Evolutionary conservation across 92 coral and sea anemone genomes (phyloP), one percentile per base, ranked within the genome.

Genomic region (Epizoanthus ramosus): DNA sequence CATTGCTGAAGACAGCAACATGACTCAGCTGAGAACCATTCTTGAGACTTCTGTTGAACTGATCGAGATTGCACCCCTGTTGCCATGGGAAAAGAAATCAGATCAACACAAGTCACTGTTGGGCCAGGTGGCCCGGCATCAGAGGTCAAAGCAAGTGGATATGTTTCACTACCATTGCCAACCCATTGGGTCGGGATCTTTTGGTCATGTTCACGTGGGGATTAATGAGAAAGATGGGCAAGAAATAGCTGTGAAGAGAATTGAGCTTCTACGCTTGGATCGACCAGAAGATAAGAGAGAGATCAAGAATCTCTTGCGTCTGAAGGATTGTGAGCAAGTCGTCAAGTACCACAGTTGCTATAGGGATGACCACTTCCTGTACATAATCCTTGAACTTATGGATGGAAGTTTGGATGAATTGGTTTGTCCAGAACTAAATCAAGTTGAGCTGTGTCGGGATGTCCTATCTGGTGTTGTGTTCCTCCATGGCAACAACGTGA

Each of bases 361-460:
- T 58, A 45, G 61, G 1, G 74, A 84, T 0, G 22, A 14, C 0
- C 8, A 74, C 63, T 74, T 84, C 60, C 31, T 9, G 7, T 84
- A 24, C 64, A n/a, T 84, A 8, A 63, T 73, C 19, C 61, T 74
- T 33, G 87, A 84, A 18, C 22, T 74, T 33, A 84, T 84, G 87
- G 87, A 84, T 22, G 87, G 87, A 39, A 59, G 17, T 28, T 28
- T 28, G 31, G 31, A 28, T 28, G 31, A 28, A 28, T 28, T 28
- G 31, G 2, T 28, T 28, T 28, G 31, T 28, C 31, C 31, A 28
- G 31, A 28, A 28, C 31, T 28, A 28, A 28, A 28, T 28, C 31
- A 28, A 28, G 31, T 0, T 28, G 31, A 0, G 31, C 31, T 28
- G 31, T 28, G 31, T 28, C 31, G 31, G 31, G 31, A 28, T 28